These are phyloP conservation scores for Battus philenor DNA, from an alignment of 1,140 invertebrate genomes.

Conservation along the genomic window DNA sequence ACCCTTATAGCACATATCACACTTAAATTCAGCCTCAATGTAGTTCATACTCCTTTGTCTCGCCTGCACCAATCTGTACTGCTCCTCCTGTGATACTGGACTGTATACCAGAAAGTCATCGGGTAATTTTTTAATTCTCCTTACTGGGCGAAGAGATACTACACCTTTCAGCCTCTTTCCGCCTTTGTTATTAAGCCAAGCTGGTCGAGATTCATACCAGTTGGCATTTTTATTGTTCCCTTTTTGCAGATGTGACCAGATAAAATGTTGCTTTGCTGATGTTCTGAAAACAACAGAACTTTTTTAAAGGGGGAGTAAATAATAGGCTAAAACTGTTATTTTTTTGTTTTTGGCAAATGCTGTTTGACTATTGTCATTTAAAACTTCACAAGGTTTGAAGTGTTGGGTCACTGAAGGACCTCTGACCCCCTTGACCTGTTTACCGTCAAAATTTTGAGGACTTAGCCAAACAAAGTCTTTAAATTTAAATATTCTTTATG, in stretches of 20 bases:
- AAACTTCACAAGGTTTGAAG: too few relatives aligned
- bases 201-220: constrained; percentile 36
- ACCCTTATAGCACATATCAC: constrained; percentile 52
- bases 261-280: constrained; percentile 57
- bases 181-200: constrained; percentile 28
- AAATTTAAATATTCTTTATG: too few relatives aligned
- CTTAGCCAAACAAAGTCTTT: too few relatives aligned
- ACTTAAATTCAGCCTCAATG: constrained; percentile 47
- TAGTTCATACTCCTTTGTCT: constrained; percentile 52
- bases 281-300: constrained; percentile 34
- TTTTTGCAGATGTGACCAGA: constrained; percentile 47
- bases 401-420: too few relatives aligned
- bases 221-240: constrained; percentile 33
- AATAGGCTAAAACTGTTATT: too few relatives aligned
- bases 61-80: constrained; percentile 43
- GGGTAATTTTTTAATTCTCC: constrained; percentile 35
- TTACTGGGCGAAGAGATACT: constrained; percentile 23
- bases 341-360: too few relatives aligned
- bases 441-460: too few relatives aligned
- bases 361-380: too few relatives aligned
- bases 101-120: constrained; percentile 48
- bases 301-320: too few relatives aligned
- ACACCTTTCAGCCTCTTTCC: constrained; percentile 32
- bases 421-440: too few relatives aligned
- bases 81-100: constrained; percentile 51